Evolutionary conservation across 2,797 vertebrate genomes (phyloP).

Genomic region (Erethizon dorsatum): DNA sequence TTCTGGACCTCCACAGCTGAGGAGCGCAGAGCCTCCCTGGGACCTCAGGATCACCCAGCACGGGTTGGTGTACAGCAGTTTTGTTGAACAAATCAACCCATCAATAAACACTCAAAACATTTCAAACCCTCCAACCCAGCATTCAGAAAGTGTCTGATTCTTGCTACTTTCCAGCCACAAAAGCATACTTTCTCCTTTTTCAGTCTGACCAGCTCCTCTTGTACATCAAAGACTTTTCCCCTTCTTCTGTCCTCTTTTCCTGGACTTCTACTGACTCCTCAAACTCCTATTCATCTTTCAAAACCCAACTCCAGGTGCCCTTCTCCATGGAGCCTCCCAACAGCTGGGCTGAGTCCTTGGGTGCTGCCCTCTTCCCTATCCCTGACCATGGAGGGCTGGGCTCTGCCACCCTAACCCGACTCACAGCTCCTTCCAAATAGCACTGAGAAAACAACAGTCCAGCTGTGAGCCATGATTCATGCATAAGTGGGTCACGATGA

Average conservation of each 20-base stretch:
- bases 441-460: background rate
- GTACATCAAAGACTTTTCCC: background rate
- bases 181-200: background rate
- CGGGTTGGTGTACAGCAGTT: background rate
- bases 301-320: background rate
- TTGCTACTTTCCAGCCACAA: background rate
- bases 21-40: background rate
- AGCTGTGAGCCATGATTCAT: background rate
- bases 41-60: background rate
- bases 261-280: background rate
- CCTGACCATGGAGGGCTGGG: background rate
- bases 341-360: background rate
- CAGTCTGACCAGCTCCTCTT: background rate
- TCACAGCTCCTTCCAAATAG: background rate
- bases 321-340: background rate
- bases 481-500: background rate
- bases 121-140: background rate
- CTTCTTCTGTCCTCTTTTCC: background rate
- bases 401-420: background rate
- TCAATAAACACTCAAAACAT: background rate
- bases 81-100: background rate
- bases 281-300: constrained; percentile 20
- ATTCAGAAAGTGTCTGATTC: background rate
- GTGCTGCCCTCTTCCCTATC: background rate
- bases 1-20: background rate